Conservation (phyloP, 1,140 invertebrate genomes). For the Drepana arcuata region DNA sequence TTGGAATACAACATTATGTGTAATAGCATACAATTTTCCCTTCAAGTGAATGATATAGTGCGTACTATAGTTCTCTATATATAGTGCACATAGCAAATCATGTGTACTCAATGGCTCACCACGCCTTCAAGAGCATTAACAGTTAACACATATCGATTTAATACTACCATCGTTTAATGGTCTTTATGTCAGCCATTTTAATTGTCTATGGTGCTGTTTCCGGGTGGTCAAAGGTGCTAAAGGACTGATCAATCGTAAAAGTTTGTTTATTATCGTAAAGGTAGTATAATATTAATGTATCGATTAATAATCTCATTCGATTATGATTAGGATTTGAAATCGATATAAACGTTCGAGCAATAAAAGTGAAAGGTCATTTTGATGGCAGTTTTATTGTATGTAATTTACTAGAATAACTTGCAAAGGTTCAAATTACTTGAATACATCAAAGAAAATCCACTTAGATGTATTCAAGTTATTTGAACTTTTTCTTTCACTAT, state of each 20-base stretch:
- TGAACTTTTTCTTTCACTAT: no score
- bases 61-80: constrained; percentile 5
- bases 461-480: no score
- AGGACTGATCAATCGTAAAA: no score
- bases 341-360: background rate
- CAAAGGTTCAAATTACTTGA: no score
- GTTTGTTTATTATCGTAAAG: constrained; percentile 10
- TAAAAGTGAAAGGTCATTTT: background rate
- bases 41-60: constrained; percentile 2
- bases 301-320: constrained; percentile 6
- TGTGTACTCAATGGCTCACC: no score
- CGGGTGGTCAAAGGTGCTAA: constrained; percentile 9
- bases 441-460: no score
- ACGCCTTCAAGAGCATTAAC: no score
- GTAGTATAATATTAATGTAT: no score
- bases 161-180: background rate
- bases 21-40: constrained; percentile 5
- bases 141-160: background rate
- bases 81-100: background rate
- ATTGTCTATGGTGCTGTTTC: background rate
- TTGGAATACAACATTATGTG: no score
- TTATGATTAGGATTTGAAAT: background rate
- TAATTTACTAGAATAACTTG: background rate
- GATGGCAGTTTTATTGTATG: background rate
- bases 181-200: background rate